Base-by-base conservation (phyloP, 2,888 invertebrate genomes). In the Cordilura impudica region DNA sequence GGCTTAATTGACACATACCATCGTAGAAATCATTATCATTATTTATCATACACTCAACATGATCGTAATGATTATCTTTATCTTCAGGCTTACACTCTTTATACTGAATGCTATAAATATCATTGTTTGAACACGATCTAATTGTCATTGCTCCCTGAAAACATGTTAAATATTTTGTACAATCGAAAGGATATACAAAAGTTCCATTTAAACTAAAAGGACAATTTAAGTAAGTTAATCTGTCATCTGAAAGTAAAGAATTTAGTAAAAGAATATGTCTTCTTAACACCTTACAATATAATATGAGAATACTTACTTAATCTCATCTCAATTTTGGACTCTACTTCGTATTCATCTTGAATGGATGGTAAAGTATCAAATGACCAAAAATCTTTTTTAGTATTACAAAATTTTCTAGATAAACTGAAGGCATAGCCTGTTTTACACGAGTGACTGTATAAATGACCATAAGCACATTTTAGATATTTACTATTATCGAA, bases 111-210 rank as follows among this genome's bases (percentile, higher is more conserved):
- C 19, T 61, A 12, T 43, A 74, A 18, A 61, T 19, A 8, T 45
- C 0, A 6, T 12, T 29, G 31, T 3, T 35, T 18, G 19, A 4
- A 31, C 76, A 76, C 0, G 8, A 31, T 18, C 16, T 16, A 8
- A 70, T 51, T 16, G 31, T 16, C 2, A 31, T 76, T 5, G 47
- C 39, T 21, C 31, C 23, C 16, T 19, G n/a, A 0, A 26, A 14
- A 26, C 70, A 76, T 0, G 21, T 31, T n/a, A 70, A 35, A 53
- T 70, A 76, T n/a, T 56, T 31, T 4, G 7, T n/a, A 18, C 56
- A 49, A n/a, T 51, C n/a, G 19, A 76, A 58, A 0, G 76, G 76
- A 60, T 76, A 58, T 12, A 58, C 7, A 65, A 76, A 76, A 18
- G 14, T 31, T 2, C 43, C 76, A 45, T 1, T 2, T 6, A 56